Conservation (phyloP, 2,797 vertebrate genomes). For the Chromis chromis region DNA sequence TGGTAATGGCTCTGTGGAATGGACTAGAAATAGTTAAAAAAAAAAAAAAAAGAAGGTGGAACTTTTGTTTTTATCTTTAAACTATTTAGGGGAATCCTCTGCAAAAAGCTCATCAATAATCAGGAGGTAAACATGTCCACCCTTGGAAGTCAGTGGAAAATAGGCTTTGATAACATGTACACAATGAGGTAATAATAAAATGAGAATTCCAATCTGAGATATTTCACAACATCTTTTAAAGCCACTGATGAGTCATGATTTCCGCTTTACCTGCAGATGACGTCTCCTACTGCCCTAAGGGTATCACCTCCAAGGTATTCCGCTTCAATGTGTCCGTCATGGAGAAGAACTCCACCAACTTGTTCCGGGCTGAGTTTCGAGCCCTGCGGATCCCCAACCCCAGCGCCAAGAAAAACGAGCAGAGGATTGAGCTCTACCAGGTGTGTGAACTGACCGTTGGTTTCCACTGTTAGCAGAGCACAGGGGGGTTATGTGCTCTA, state of each 20-base stretch:
- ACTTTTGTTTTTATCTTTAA: slow-evolving; percentile 60
- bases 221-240: slow-evolving; percentile 28
- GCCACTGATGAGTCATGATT: slow-evolving; percentile 56
- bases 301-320: slow-evolving; percentile 94
- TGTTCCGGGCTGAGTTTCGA: slow-evolving; percentile 96
- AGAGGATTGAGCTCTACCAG: slow-evolving; percentile 98
- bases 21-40: slow-evolving; percentile 56
- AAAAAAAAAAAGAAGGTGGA: slow-evolving; percentile 32
- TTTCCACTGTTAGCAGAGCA: slow-evolving; percentile 61
- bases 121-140: slow-evolving; percentile 58
- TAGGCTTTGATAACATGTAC: slow-evolving; percentile 46
- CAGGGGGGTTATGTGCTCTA: slow-evolving; percentile 52
- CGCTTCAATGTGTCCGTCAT: slow-evolving; percentile 95
- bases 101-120: slow-evolving; percentile 51
- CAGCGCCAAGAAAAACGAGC: slow-evolving; percentile 92
- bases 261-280: slow-evolving; percentile 88
- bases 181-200: slow-evolving; percentile 48
- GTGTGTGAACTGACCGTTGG: slow-evolving; percentile 79
- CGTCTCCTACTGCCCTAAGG: slow-evolving; percentile 90
- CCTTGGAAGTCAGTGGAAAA: slow-evolving; percentile 46
- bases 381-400: slow-evolving; percentile 91
- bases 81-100: slow-evolving; percentile 54
- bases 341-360: slow-evolving; percentile 96
- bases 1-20: slow-evolving; percentile 64
- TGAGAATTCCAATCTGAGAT: background rate